Evolutionary conservation across 2,888 invertebrate genomes (phyloP).

Genomic region (Polyploca ridens): DNA sequence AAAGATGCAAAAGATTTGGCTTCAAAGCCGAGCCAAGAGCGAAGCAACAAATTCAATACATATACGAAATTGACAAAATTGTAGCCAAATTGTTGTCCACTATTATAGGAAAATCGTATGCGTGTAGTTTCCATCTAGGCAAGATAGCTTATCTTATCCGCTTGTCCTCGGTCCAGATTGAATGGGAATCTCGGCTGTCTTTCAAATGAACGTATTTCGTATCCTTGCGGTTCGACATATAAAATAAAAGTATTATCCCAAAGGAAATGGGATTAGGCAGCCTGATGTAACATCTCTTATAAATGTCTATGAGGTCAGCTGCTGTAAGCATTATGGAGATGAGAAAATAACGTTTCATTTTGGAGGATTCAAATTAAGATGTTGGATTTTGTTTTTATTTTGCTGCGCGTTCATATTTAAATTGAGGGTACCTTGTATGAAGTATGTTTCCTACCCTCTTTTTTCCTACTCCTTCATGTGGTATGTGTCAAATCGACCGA

Average conservation of each 20-base stretch:
- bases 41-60: constrained; percentile 29
- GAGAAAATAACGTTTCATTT: no score
- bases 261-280: constrained; percentile 18
- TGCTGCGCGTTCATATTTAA: no score
- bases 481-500: no score
- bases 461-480: no score
- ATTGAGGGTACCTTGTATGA: no score
- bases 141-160: constrained; percentile 49
- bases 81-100: constrained; percentile 35
- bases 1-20: not conserved
- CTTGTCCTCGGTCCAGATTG: constrained; percentile 43
- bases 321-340: no score
- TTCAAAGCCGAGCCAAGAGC: not conserved
- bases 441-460: no score
- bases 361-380: no score
- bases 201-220: constrained; percentile 36
- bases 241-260: constrained; percentile 1
- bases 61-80: constrained; percentile 27
- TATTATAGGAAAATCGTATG: constrained; percentile 44
- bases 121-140: constrained; percentile 36
- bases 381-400: no score
- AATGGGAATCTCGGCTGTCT: constrained; percentile 43
- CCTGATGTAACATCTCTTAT: constrained; percentile 13
- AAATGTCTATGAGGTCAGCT: no score
- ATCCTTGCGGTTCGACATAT: constrained; percentile 16